Percentiles rank a stretch among this genome's conserved stretches.
These are phyloP conservation scores for Telenomus remus DNA, from an alignment of 1,140 invertebrate species.

Conservation along the genomic window DNA sequence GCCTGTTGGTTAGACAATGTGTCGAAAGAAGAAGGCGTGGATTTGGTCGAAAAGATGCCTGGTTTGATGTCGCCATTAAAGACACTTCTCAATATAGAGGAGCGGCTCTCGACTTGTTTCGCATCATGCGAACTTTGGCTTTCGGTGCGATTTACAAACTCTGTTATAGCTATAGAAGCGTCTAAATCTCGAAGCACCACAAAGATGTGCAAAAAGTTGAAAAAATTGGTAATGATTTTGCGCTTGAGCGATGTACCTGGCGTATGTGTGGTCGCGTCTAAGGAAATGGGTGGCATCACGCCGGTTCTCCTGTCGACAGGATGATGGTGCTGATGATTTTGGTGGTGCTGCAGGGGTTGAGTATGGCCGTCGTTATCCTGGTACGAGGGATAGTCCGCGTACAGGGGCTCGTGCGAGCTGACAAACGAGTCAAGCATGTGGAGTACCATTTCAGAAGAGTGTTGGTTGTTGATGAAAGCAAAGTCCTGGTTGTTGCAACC, in stretches of 20 bases:
- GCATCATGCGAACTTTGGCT: constrained; percentile 27
- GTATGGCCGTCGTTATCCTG: constrained; percentile 68
- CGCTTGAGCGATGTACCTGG: constrained; percentile 65
- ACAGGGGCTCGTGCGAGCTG: constrained; percentile 71
- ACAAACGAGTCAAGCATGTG: constrained; percentile 73
- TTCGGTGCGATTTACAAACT: constrained; percentile 15
- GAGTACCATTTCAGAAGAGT: constrained; percentile 72
- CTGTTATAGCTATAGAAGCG: too few relatives aligned
- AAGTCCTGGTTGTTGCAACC: constrained; percentile 56
- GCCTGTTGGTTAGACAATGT: constrained; percentile 24
- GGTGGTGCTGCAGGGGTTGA: constrained; percentile 61
- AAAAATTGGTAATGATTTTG: too few relatives aligned
- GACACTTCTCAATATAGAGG: constrained; percentile 26
- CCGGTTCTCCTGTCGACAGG: constrained; percentile 35
- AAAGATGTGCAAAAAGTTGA: too few relatives aligned
- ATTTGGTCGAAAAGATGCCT: constrained; percentile 32
- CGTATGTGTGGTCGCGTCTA: constrained; percentile 73
- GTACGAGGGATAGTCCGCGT: constrained; percentile 73
- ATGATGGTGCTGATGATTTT: constrained; percentile 54
- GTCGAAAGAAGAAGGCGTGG: constrained; percentile 13
- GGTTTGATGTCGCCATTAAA: constrained; percentile 38
- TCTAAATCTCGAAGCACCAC: too few relatives aligned
- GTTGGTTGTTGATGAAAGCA: constrained; percentile 43
- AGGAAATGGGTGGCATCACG: constrained; percentile 66
- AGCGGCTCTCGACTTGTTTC: constrained; percentile 2